Evolutionary conservation across 2,888 invertebrate genomes (phyloP).

Genomic region (Orthosia gracilis): DNA sequence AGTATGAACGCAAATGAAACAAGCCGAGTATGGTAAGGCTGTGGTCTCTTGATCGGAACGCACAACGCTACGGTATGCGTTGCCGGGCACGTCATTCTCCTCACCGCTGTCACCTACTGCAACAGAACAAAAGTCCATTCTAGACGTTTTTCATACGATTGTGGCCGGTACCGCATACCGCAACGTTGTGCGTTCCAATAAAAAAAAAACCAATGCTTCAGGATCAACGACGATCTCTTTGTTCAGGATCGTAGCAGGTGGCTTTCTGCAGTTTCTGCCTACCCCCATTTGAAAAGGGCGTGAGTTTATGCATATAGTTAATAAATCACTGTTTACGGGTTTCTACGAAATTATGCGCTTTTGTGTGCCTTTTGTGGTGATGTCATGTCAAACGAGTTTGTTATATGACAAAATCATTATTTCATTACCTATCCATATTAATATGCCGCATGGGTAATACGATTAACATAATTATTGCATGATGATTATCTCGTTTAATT

Average conservation of each 20-base stretch:
- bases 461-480: constrained; percentile 1
- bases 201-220: no score
- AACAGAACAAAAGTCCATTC: no score
- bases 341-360: constrained; percentile 2
- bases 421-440: constrained; percentile 18
- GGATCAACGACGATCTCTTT: no score
- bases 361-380: not conserved
- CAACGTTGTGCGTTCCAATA: no score
- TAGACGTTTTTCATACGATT: no score
- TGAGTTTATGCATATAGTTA: not conserved
- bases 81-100: no score
- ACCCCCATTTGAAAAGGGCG: not conserved
- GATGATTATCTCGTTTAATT: constrained; percentile 1
- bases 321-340: not conserved
- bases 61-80: no score
- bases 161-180: no score
- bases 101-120: no score
- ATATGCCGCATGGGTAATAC: not conserved
- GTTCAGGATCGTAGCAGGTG: not conserved
- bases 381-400: constrained; percentile 32
- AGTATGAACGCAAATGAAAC: no score
- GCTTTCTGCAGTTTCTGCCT: not conserved
- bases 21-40: no score
- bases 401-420: constrained; percentile 24
- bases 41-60: no score